These are phyloP conservation scores for Seira musarum DNA, from an alignment of 2,888 invertebrate species.

Conservation along the genomic window DNA sequence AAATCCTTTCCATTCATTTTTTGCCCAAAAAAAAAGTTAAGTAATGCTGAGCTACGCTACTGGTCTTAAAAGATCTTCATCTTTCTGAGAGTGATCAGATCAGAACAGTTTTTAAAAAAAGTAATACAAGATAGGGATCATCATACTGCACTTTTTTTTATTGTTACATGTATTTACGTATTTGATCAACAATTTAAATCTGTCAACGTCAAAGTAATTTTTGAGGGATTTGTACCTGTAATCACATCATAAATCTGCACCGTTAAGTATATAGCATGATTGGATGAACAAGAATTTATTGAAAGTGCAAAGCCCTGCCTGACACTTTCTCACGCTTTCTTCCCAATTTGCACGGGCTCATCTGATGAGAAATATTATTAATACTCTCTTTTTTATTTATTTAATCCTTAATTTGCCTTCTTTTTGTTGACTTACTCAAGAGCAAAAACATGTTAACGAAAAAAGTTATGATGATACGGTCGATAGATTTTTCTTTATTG, in stretches of 20 bases:
- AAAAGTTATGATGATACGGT: conserved; percentile 9
- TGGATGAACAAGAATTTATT: conserved; percentile 3
- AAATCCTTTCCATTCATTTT: neutral
- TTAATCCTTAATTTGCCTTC: conserved; percentile 9
- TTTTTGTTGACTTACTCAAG: neutral
- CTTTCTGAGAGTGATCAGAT: too few relatives aligned
- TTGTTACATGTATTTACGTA: neutral
- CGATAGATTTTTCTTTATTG: conserved; percentile 17
- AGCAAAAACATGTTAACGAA: conserved; percentile 9
- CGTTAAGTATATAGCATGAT: neutral
- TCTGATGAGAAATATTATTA: conserved; percentile 32
- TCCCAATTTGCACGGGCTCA: conserved; percentile 69
- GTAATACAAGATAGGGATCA: neutral
- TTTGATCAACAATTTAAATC: neutral
- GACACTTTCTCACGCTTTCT: conserved; percentile 69
- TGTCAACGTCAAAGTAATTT: neutral
- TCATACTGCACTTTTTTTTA: neutral
- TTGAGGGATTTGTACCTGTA: neutral
- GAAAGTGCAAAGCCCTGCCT: conserved; percentile 59
- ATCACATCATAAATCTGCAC: neutral
- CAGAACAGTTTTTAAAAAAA: too few relatives aligned
- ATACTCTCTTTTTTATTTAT: conserved; percentile 22
- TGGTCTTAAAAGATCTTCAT: neutral
- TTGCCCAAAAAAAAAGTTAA: neutral
- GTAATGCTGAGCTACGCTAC: neutral